A percentile compares a stretch with the other conserved stretches of the same genome.
These are phyloP conservation scores for Pheosia gnoma DNA, from an alignment of 2,888 invertebrate genomes.

Conservation along the genomic window DNA sequence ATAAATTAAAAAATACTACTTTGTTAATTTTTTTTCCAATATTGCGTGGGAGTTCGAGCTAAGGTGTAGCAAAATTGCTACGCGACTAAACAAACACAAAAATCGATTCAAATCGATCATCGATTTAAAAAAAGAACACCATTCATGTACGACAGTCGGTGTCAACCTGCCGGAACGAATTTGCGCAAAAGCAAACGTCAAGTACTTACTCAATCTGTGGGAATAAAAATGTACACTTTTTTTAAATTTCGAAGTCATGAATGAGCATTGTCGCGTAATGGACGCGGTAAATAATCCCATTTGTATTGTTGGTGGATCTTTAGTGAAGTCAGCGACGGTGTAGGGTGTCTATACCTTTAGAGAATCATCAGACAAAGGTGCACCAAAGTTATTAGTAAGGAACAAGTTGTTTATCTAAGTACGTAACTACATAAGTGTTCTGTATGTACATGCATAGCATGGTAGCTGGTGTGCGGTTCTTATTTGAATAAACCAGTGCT, in stretches of 20 bases:
- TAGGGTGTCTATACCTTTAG: slow-evolving; percentile 31
- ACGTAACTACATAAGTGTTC: too few relatives aligned
- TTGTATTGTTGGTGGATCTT: slow-evolving; percentile 67
- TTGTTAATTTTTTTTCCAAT: slow-evolving; percentile 8
- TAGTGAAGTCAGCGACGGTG: slow-evolving; percentile 41
- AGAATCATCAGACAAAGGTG: slow-evolving; percentile 1
- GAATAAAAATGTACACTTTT: slow-evolving; percentile 54
- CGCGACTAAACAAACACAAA: slow-evolving; percentile 71
- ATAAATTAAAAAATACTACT: too few relatives aligned
- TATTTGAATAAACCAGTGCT: too few relatives aligned
- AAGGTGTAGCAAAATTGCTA: slow-evolving; percentile 55
- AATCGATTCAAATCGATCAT: slow-evolving; percentile 77
- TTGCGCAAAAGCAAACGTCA: slow-evolving; percentile 57
- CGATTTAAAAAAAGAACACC: slow-evolving; percentile 50
- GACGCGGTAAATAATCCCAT: slow-evolving; percentile 75
- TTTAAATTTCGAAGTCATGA: slow-evolving; percentile 51
- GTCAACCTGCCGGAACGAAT: slow-evolving; percentile 66
- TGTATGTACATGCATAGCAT: too few relatives aligned
- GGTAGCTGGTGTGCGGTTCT: too few relatives aligned
- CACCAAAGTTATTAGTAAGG: background rate
- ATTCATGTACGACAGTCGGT: slow-evolving; percentile 47
- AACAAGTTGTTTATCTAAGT: too few relatives aligned
- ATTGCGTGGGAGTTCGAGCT: slow-evolving; percentile 64
- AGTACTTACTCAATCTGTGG: slow-evolving; percentile 54
- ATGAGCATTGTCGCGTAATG: slow-evolving; percentile 73